phyloP scores from a whole-genome alignment of 2,113 vertebrate species.

The Pholis gunnellus region DNA sequence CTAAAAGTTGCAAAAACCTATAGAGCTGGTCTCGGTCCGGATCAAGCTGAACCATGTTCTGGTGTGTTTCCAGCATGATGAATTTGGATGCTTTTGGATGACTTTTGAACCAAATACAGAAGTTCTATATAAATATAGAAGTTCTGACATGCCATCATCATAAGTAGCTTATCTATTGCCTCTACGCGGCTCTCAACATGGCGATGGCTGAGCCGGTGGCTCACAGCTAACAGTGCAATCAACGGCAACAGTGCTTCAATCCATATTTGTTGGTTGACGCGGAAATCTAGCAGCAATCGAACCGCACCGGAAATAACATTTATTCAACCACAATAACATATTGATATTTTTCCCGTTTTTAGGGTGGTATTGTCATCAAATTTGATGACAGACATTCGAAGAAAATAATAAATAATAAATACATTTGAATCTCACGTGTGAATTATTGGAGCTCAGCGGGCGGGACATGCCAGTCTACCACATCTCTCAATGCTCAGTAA shows the following conservation, averaged over 20 bases:
- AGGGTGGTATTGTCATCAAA: too few species aligned
- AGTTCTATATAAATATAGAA: too few species aligned
- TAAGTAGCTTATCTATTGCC: neutral
- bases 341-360: too few species aligned
- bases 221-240: neutral
- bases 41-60: neutral
- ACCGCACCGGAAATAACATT: too few species aligned
- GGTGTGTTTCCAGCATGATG: neutral
- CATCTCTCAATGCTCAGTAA: neutral
- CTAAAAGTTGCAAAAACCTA: neutral
- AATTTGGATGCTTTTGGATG: too few species aligned
- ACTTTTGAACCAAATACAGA: neutral
- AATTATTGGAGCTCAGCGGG: too few species aligned
- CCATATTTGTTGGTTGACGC: neutral
- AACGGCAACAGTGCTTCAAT: neutral
- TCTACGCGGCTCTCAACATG: neutral
- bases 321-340: too few species aligned
- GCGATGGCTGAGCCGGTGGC: neutral
- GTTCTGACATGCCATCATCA: neutral
- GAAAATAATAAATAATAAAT: too few species aligned
- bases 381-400: too few species aligned
- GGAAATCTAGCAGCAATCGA: too few species aligned
- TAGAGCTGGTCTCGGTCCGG: neutral
- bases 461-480: neutral
- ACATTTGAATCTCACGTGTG: too few species aligned